Evolutionary conservation across 2,113 vertebrate species (phyloP), one percentile per base, ranked within the genome.

Genomic region (Tilapia sparmanii): DNA sequence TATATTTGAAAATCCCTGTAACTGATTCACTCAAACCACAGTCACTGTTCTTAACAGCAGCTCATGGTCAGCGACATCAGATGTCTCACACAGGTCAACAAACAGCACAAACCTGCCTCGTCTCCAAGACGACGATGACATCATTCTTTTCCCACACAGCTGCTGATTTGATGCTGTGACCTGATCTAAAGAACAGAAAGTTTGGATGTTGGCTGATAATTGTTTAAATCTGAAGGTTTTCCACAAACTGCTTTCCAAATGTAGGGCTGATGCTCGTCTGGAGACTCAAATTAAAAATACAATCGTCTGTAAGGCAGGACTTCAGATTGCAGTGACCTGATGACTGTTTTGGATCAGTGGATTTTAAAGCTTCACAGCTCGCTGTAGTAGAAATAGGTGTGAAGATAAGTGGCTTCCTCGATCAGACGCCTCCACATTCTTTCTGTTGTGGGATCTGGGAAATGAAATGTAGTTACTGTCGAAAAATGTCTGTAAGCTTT

Each of bases 21-120:
- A 10, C 16, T 0, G 16, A 33, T 33, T 61, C 57, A 19, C 13
- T 1, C 3, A 59, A 29, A 59, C 55, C 59, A 35, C 0, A 0
- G 31, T 63, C 59, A 2, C 59, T 0, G 10, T 11, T 35, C 6
- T 4, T 38, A 13, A 22, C 33, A 66, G 61, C 61, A 38, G 61
- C 19, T 66, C 10, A 12, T 7, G 18, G 61, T 66, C 61, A 38
- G 33, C 33, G 1, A 13, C 33, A 8, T 38, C 33, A 24, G 22
- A 59, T 5, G 12, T 26, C 7, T 57, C 10, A 29, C 24, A 8
- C 24, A 7, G 61, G n/a, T 8, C 33, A n/a, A 38, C 33, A 66
- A 33, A 63, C 29, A 6, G 57, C 16, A 61, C 5, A 61, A 35
- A n/a, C 6, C 31, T 66, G 61, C 19, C 0, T 38, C 61, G 3